Evolutionary conservation across 2,797 vertebrate genomes (phyloP).

Genomic region (Esox masquinongy): DNA sequence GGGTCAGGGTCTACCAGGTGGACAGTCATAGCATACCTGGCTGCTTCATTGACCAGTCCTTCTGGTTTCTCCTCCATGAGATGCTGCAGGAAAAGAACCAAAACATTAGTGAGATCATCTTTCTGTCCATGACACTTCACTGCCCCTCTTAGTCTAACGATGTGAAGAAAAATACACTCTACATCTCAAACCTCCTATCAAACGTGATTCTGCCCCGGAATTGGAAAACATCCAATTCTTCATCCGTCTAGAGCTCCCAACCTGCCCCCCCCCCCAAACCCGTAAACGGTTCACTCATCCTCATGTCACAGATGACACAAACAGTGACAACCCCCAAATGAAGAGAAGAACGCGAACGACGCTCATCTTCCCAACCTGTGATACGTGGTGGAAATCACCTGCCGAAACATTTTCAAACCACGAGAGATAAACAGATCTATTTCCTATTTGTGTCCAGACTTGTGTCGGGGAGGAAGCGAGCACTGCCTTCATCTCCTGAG

Average conservation of each 20-base stretch:
- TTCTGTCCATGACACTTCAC: neutral
- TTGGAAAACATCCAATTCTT: neutral
- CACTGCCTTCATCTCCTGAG: conserved; percentile 33
- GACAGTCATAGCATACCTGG: conserved; percentile 76
- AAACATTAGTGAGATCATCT: neutral
- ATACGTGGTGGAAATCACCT: conserved; percentile 13
- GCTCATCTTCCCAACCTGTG: conserved; percentile 15
- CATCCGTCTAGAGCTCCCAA: neutral
- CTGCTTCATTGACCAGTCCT: conserved; percentile 90
- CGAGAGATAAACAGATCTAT: conserved; percentile 49
- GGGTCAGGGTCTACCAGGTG: neutral
- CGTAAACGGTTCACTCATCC: conserved; percentile 4
- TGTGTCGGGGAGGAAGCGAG: neutral
- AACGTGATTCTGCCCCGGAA: neutral
- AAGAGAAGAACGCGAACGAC: conserved; percentile 6
- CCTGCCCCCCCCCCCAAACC: neutral
- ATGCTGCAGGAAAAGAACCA: conserved; percentile 73
- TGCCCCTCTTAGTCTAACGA: neutral
- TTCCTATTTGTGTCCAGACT: conserved; percentile 30
- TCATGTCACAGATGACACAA: conserved; percentile 7
- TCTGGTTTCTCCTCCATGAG: conserved; percentile 87
- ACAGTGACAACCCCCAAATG: conserved; percentile 32
- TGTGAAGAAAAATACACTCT: neutral
- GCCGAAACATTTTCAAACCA: conserved; percentile 42
- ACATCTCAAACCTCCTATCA: neutral